Base-by-base conservation (phyloP, 2,113 vertebrate genomes). In the Serinus canaria region DNA sequence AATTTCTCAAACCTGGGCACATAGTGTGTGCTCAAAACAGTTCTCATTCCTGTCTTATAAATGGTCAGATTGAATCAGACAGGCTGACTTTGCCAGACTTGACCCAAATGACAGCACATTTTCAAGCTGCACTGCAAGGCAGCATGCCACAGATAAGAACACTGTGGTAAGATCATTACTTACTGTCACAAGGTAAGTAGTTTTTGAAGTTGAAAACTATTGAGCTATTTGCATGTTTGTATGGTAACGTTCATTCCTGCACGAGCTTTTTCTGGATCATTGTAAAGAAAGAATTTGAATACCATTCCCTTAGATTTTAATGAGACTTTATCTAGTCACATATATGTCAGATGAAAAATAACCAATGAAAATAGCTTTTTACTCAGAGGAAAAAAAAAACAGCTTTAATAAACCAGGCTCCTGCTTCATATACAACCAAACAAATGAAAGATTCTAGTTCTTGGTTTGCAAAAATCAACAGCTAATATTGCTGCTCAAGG, bases 281-380 rank as follows among this genome's bases (percentile, higher is more conserved):
- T 53, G 56, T 80, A 89, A 82, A 84, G 60, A 55, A 97, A 47
- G 37, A 46, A 95, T 96, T 94, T 94, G 68, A 97, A 74, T 94
- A 96, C 74, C 63, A 95, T 43, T 68, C 88, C 59, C 87, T 93
- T 93, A 90, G 92, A 97, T 96, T 97, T 96, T 78, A 97, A 97
- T 92, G 79, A 89, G 79, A 80, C 1, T n/a, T 93, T 93, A 94
- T 88, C 76, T 92, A 89, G 96, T 96, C 83, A 87, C 14, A 94
- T 93, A 59, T 60, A 70, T 30, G 44, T 66, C 82, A 89, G 70
- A 47, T 81, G 67, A 96, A 96, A 94, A 94, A 74, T 67, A 95
- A 94, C 33, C 52, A 84, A 46, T 70, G 80, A 91, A 94, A 96
- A 90, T 35, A 96, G 53, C 83, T 89, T 97, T 97, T 94, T 96